These are phyloP conservation scores for Hydrolagus colliei DNA, from an alignment of 2,797 vertebrate species.

Conservation along the genomic window DNA sequence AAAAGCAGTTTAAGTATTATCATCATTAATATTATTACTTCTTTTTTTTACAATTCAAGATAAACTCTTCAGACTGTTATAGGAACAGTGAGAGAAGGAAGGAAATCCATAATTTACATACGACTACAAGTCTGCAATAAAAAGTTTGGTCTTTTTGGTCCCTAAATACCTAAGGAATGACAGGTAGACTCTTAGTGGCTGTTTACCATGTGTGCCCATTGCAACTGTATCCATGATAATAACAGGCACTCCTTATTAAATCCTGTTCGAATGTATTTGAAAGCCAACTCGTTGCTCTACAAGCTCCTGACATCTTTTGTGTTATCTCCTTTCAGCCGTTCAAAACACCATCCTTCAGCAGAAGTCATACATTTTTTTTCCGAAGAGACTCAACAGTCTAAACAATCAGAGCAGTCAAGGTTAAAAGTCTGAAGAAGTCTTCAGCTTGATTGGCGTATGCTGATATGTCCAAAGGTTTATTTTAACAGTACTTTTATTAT, in stretches of 20 bases:
- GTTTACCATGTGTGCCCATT: conserved; percentile 70
- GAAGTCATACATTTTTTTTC: conserved; percentile 58
- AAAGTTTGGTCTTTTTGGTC: conserved; percentile 99
- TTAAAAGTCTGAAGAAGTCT: conserved; percentile 59
- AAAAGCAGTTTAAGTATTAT: conserved; percentile 91
- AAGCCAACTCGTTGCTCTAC: conserved; percentile 54
- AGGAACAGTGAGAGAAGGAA: conserved; percentile 86
- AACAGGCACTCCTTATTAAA: conserved; percentile 88
- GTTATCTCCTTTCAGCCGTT: conserved; percentile 42
- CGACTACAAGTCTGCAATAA: conserved; percentile 96
- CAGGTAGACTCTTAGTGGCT: conserved; percentile 84
- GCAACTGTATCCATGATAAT: conserved; percentile 81
- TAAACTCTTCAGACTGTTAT: conserved; percentile 77
- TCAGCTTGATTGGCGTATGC: conserved; percentile 69
- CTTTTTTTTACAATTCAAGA: conserved; percentile 57
- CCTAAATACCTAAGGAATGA: conserved; percentile 99
- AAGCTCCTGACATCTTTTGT: conserved; percentile 52
- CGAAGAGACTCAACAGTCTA: conserved; percentile 69
- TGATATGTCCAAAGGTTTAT: conserved; percentile 81
- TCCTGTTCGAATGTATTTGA: conserved; percentile 69
- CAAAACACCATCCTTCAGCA: conserved; percentile 58
- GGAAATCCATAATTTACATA: conserved; percentile 80
- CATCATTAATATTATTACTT: conserved; percentile 54
- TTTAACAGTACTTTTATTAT: conserved; percentile 69
- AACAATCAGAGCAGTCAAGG: conserved; percentile 55